phyloP scores from a whole-genome alignment of 2,113 vertebrate genomes.

The Macroglossus sobrinus region DNA sequence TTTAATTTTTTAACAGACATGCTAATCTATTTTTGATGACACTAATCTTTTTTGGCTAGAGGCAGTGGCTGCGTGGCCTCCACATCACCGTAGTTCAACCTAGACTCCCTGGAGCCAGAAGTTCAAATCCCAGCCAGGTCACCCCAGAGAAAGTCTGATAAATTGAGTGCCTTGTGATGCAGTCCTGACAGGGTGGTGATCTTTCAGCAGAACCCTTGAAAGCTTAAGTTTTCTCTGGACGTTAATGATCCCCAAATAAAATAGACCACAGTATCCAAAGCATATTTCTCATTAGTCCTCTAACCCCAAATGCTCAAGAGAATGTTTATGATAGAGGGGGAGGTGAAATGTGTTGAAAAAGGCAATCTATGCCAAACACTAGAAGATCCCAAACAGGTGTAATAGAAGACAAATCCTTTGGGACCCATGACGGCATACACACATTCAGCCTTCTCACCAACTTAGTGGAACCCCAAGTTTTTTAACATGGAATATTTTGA shows the following conservation, averaged over 20 bases:
- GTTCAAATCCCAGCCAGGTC: constrained; percentile 75
- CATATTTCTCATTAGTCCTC: constrained; percentile 52
- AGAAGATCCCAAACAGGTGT: constrained; percentile 49
- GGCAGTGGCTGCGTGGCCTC: constrained; percentile 64
- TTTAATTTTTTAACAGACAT: constrained; percentile 70
- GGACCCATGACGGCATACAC: background rate
- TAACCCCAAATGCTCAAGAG: background rate
- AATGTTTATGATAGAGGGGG: constrained; percentile 56
- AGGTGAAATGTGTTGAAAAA: constrained; percentile 21
- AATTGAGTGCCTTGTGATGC: constrained; percentile 71
- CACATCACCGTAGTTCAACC: constrained; percentile 61
- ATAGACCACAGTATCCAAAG: constrained; percentile 50
- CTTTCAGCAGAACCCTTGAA: constrained; percentile 70
- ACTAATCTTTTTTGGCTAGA: constrained; percentile 75
- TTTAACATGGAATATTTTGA: background rate
- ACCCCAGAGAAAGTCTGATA: constrained; percentile 65
- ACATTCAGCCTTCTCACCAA: background rate
- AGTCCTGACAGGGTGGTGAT: constrained; percentile 63
- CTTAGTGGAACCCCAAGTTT: background rate
- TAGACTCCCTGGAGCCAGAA: constrained; percentile 79
- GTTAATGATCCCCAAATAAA: constrained; percentile 73
- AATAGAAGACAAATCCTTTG: background rate
- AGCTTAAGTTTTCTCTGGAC: constrained; percentile 68
- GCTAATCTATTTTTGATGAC: constrained; percentile 77
- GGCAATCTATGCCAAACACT: constrained; percentile 1